A percentile compares a stretch with the other conserved stretches of the same genome.
Conservation (phyloP, 2,113 vertebrate species). For the Boleophthalmus pectinirostris region DNA sequence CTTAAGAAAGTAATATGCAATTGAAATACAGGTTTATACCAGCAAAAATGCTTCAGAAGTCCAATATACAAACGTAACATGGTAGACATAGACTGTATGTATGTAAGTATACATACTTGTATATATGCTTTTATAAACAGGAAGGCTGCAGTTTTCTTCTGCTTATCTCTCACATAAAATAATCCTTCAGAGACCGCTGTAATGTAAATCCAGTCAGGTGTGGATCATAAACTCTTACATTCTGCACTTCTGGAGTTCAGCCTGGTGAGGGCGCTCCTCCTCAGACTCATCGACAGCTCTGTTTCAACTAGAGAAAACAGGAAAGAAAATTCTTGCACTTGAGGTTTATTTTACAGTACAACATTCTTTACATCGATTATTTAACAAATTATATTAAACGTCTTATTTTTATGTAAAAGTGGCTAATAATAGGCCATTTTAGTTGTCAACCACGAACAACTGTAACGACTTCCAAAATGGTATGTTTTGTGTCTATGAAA, state of each 20-base stretch:
- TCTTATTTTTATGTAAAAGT: background rate
- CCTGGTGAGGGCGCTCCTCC: conserved; percentile 29
- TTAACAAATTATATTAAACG: background rate
- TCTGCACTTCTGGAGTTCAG: conserved; percentile 1
- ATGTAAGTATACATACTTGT: too few species aligned
- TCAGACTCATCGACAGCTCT: conserved; percentile 51
- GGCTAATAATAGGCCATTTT: background rate
- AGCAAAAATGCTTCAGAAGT: too few species aligned
- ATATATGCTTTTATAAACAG: too few species aligned
- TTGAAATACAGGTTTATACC: too few species aligned
- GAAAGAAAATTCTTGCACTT: background rate
- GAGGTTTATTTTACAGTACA: too few species aligned
- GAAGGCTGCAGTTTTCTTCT: too few species aligned
- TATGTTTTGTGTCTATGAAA: background rate
- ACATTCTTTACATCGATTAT: background rate
- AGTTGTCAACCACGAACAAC: background rate
- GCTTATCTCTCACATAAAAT: background rate
- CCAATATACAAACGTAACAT: too few species aligned
- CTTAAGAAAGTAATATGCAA: too few species aligned
- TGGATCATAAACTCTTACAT: conserved; percentile 16
- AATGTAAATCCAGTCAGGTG: conserved; percentile 2
- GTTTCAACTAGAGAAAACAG: conserved; percentile 68
- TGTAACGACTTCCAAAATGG: background rate
- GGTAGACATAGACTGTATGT: too few species aligned
- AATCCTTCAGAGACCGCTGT: background rate